Conservation (phyloP, 2,888 invertebrate species). For the Microdon myrmicae region DNA sequence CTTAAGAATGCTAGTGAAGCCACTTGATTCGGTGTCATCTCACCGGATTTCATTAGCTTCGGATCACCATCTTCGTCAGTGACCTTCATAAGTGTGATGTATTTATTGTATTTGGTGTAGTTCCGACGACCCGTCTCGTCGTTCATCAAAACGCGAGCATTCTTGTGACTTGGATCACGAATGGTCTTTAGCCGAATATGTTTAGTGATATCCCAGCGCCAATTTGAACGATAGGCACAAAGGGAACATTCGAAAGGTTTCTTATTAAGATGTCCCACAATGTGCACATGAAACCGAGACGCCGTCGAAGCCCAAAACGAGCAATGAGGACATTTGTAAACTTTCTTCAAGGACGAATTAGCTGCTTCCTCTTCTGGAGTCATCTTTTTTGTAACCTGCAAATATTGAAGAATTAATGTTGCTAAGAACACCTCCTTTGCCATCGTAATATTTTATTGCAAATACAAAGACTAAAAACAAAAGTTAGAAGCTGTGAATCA, state of each 20-base stretch:
- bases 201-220: constrained; percentile 97
- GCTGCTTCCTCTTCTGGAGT: constrained; percentile 75
- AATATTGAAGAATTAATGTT: constrained; percentile 65
- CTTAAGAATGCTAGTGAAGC: constrained; percentile 69
- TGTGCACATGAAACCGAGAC: constrained; percentile 92
- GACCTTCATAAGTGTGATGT: constrained; percentile 78
- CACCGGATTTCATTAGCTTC: constrained; percentile 66
- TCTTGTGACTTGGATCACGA: constrained; percentile 83
- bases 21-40: constrained; percentile 68
- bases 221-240: constrained; percentile 93
- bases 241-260: constrained; percentile 95
- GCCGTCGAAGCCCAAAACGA: constrained; percentile 93
- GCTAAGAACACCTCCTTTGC: too few relatives aligned
- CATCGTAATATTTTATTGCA: too few relatives aligned
- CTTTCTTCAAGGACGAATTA: constrained; percentile 77
- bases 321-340: constrained; percentile 93
- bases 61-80: constrained; percentile 69
- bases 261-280: constrained; percentile 90
- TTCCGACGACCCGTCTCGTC: constrained; percentile 91
- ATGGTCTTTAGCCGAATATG: constrained; percentile 92
- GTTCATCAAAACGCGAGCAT: constrained; percentile 86
- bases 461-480: too few relatives aligned
- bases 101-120: constrained; percentile 93
- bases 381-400: constrained; percentile 70
- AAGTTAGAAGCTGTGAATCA: too few relatives aligned